These are phyloP conservation scores for Meliscaeva auricollis DNA, from an alignment of 2,888 invertebrate genomes.

Conservation along the genomic window DNA sequence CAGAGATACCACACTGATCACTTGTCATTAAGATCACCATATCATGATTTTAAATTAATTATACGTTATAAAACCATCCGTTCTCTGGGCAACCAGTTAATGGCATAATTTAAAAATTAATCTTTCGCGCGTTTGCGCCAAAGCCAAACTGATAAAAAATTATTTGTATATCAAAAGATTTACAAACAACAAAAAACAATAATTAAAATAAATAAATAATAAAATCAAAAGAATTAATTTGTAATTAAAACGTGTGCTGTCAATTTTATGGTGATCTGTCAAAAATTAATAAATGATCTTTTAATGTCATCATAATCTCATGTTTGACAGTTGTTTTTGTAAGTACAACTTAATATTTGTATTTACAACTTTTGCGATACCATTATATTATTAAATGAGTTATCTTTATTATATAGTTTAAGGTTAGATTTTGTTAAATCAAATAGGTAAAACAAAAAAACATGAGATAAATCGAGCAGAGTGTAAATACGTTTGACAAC, in stretches of 20 bases:
- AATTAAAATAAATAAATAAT: slow-evolving; percentile 23
- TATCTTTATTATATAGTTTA: background rate
- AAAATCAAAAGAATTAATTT: slow-evolving; percentile 13
- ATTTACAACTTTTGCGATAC: background rate
- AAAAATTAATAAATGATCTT: background rate
- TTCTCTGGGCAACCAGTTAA: slow-evolving; percentile 26
- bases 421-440: background rate
- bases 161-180: background rate
- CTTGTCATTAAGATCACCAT: slow-evolving; percentile 23
- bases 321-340: slow-evolving; percentile 9
- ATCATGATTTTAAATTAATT: slow-evolving; percentile 14
- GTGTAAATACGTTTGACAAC: slow-evolving; percentile 16
- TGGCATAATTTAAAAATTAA: slow-evolving; percentile 32
- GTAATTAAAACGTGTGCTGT: slow-evolving; percentile 8
- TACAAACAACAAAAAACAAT: slow-evolving; percentile 12
- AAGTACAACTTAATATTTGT: background rate
- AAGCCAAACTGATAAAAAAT: slow-evolving; percentile 21
- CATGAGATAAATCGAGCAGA: too few relatives aligned
- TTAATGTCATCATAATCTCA: background rate
- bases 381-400: background rate
- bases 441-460: slow-evolving; percentile 11
- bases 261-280: slow-evolving; percentile 22
- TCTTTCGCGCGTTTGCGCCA: slow-evolving; percentile 1
- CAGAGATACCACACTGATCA: slow-evolving; percentile 12
- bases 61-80: background rate